Base-by-base conservation (phyloP, 1,140 invertebrate genomes). In the Rhagoletis pomonella region DNA sequence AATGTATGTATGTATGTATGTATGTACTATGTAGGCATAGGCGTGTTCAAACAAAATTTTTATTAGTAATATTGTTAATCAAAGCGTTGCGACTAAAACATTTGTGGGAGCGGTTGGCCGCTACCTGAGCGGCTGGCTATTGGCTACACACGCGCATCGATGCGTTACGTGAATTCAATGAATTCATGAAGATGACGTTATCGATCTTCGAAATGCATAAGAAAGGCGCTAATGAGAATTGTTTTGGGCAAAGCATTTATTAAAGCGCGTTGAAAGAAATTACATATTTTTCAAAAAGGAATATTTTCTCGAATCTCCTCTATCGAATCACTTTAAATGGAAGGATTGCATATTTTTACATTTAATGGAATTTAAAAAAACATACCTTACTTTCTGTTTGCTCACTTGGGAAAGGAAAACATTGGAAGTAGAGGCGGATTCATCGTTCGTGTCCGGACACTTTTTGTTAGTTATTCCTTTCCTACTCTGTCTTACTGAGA, bases 121-220 rank as follows among this genome's bases (percentile, higher is more conserved):
- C 2, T 55, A 55, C 19, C 73, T 81, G 12, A 12, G 19, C 47
- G 50, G 4, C 47, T 55, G 73, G 73, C 73, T 81, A 44, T 29
- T 81, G 9, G 19, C 19, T 19, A 81, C 9, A 55, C 47, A 55
- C 47, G 42, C 73, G 73, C 47, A 81, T 81, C 73, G n/a, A 58
- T 81, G 47, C 73, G 47, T 55, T 81, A 29, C 55, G 47, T 81
- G 14, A 81, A 7, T 47, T 55, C 73, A 55, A 81, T 81, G 73
- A 55, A 29, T 55, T 17, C 4, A 29, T 29, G 29, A 29, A 29
- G 73, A 81, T 81, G 73, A 81, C 50, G 39, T 81, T 47, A 81
- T 81, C 73, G 73, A 44, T 29, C 7, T 55, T 58, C 10, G 2
- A 55, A 55, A 58, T 81, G 2, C 47, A 14, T 81, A 81, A 14